A percentile compares a stretch with the other conserved stretches of the same genome.
These are phyloP conservation scores for Octopus sinensis DNA, from an alignment of 1,140 invertebrate species.

Conservation along the genomic window DNA sequence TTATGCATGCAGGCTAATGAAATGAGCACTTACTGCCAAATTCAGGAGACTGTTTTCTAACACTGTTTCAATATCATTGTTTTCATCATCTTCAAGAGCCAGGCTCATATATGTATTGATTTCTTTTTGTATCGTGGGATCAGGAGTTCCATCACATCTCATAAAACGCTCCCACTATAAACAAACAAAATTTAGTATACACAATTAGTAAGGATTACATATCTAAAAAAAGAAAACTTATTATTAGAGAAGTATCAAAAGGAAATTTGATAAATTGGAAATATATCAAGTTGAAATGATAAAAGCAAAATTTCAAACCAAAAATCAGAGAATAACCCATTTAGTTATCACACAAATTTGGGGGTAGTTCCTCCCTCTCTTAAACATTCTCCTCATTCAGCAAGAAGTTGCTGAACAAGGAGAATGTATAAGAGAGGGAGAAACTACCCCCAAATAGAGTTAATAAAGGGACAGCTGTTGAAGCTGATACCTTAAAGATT, in stretches of 20 bases:
- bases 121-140: conserved; percentile 52
- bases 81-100: conserved; percentile 40
- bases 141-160: conserved; percentile 55
- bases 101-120: conserved; percentile 57
- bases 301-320: conserved; percentile 10
- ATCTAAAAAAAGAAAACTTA: neutral
- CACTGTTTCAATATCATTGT: conserved; percentile 43
- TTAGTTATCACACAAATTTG: neutral
- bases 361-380: too few relatives aligned
- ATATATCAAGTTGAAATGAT: neutral
- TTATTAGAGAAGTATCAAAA: neutral
- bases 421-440: too few relatives aligned
- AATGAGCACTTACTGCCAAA: too few relatives aligned
- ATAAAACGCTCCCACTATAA: conserved; percentile 54
- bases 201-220: neutral
- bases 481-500: too few relatives aligned
- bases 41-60: conserved; percentile 33
- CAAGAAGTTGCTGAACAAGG: too few relatives aligned
- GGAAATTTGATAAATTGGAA: neutral
- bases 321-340: neutral
- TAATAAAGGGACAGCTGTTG: too few relatives aligned
- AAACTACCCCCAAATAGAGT: too few relatives aligned
- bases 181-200: conserved; percentile 1
- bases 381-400: too few relatives aligned
- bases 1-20: too few relatives aligned